A percentile compares a stretch with the other conserved stretches of the same genome.
Evolutionary conservation across 1,140 invertebrate genomes (phyloP).

Genomic region (Pachypeltis micranthus): DNA sequence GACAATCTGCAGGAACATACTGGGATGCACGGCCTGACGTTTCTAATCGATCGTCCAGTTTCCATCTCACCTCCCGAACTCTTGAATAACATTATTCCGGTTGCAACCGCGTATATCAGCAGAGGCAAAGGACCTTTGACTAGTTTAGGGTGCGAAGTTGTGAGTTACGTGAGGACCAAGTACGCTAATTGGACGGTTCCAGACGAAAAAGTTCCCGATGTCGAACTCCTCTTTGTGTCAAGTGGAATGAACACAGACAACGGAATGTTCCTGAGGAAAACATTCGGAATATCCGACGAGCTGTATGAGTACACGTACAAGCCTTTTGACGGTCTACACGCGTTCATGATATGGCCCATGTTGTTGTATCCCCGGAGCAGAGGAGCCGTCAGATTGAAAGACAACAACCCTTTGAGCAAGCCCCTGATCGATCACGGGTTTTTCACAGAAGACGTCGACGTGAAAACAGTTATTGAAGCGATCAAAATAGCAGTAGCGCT

Average conservation of each 20-base stretch:
- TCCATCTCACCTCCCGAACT: conserved; percentile 43
- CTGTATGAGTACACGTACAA: conserved; percentile 33
- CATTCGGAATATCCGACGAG: conserved; percentile 34
- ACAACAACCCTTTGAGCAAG: conserved; percentile 53
- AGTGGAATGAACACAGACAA: conserved; percentile 25
- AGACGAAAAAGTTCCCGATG: conserved; percentile 30
- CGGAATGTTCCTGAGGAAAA: conserved; percentile 29
- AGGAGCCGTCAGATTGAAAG: conserved; percentile 52
- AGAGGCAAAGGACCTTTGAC: conserved; percentile 40
- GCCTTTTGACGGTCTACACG: conserved; percentile 31
- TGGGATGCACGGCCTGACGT: conserved; percentile 51
- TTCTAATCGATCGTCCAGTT: conserved; percentile 42
- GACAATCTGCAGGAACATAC: conserved; percentile 70
- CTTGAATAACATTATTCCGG: conserved; percentile 43
- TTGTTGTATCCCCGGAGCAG: conserved; percentile 60
- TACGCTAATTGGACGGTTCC: conserved; percentile 21
- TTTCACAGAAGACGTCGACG: conserved; percentile 51
- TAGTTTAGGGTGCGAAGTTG: conserved; percentile 56
- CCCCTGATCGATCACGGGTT: conserved; percentile 70
- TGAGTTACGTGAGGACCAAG: conserved; percentile 51
- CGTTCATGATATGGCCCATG: conserved; percentile 46
- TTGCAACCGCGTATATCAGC: conserved; percentile 63
- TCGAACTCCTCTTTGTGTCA: conserved; percentile 33
- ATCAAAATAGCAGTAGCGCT: conserved; percentile 43
- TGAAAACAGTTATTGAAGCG: conserved; percentile 54